phyloP scores from a whole-genome alignment of 2,113 vertebrate species.

The Ivindomyrus marchei region DNA sequence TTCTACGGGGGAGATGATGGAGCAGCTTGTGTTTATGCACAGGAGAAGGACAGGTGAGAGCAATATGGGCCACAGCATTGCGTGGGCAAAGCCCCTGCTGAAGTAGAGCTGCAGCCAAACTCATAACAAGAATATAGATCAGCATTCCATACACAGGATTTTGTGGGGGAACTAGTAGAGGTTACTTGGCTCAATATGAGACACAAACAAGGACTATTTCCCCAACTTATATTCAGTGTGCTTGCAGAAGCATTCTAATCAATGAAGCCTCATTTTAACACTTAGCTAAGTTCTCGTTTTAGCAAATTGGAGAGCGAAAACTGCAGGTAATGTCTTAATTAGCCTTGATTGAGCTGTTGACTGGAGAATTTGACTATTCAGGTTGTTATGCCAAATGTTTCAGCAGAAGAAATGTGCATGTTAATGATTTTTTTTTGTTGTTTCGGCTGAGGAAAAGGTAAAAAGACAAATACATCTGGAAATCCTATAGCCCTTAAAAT shows the following conservation, averaged over 20 bases:
- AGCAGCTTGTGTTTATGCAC: slow-evolving; percentile 20
- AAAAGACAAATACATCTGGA: neutral
- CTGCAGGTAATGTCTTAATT: neutral
- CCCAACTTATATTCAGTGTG: neutral
- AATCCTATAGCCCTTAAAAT: neutral
- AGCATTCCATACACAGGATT: neutral
- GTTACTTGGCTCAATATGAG: neutral
- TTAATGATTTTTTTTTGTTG: neutral
- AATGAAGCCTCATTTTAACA: neutral
- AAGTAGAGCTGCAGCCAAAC: neutral
- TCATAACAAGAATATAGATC: neutral
- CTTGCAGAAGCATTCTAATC: slow-evolving; percentile 2
- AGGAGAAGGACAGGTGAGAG: neutral
- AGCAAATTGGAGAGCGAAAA: neutral
- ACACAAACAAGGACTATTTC: neutral
- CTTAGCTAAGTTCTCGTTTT: neutral
- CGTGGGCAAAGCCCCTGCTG: neutral
- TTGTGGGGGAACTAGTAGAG: neutral
- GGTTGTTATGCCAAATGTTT: neutral
- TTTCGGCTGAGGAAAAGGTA: neutral
- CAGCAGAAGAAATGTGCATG: neutral
- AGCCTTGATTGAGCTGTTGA: slow-evolving; percentile 1
- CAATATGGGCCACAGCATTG: neutral
- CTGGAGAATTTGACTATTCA: neutral
- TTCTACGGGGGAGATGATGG: neutral